phyloP scores from a whole-genome alignment of 2,888 invertebrate species.

The Biston stratarius region DNA sequence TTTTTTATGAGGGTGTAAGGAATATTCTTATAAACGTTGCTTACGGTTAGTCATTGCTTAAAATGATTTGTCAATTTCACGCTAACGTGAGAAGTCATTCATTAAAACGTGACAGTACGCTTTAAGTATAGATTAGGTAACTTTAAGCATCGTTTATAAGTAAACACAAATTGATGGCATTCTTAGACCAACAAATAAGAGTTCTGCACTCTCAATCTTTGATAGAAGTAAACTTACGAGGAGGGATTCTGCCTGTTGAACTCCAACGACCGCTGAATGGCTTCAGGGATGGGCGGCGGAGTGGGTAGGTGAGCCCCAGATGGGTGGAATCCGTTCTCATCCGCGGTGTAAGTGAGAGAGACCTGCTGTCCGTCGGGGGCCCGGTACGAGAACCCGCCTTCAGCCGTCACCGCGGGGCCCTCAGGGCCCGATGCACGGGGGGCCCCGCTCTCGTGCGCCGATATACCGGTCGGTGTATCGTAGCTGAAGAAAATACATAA shows the following conservation, averaged over 20 bases:
- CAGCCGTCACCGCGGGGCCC: slow-evolving; percentile 85
- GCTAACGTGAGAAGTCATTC: too few relatives aligned
- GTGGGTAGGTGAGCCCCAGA: slow-evolving; percentile 87
- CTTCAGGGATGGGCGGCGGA: slow-evolving; percentile 87
- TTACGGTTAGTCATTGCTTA: too few relatives aligned
- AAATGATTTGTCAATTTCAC: too few relatives aligned
- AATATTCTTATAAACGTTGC: too few relatives aligned
- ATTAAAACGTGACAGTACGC: too few relatives aligned
- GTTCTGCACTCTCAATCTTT: neutral
- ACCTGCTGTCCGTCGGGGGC: slow-evolving; percentile 89
- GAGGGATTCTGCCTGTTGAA: slow-evolving; percentile 71
- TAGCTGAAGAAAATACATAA: slow-evolving; percentile 72
- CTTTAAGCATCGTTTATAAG: too few relatives aligned
- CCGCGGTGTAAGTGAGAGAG: slow-evolving; percentile 89
- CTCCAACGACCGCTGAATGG: slow-evolving; percentile 83
- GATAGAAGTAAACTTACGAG: slow-evolving; percentile 55
- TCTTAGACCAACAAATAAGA: neutral
- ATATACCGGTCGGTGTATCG: slow-evolving; percentile 89
- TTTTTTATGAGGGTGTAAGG: too few relatives aligned
- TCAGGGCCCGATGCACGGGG: slow-evolving; percentile 86
- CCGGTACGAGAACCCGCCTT: slow-evolving; percentile 89
- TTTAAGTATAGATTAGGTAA: too few relatives aligned
- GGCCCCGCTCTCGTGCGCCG: slow-evolving; percentile 86
- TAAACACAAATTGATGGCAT: neutral
- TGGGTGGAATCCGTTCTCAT: slow-evolving; percentile 90